A percentile compares a stretch with the other conserved stretches of the same genome.
These are phyloP conservation scores for Artibeus jamaicensis DNA, from an alignment of 2,797 vertebrate species.

Conservation along the genomic window DNA sequence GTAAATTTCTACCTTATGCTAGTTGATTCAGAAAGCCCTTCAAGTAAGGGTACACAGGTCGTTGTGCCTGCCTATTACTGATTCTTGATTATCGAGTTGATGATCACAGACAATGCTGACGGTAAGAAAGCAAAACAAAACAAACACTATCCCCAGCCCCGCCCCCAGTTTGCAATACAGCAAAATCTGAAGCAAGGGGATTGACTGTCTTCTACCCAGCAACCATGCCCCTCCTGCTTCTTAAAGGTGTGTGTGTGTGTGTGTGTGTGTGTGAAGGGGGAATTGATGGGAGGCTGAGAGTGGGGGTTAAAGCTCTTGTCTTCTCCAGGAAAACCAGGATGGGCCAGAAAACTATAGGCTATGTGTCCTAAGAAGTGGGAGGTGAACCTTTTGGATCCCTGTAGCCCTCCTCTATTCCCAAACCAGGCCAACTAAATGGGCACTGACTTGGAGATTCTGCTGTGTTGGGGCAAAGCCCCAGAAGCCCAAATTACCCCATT, in stretches of 20 bases:
- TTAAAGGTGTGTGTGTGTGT: not conserved
- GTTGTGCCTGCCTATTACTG: not conserved
- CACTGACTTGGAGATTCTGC: not conserved
- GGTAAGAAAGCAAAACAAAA: not conserved
- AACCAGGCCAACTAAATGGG: not conserved
- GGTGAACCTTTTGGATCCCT: not conserved
- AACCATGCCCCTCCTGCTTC: not conserved
- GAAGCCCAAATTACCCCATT: not conserved
- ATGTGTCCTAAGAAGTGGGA: not conserved
- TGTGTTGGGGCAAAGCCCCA: too few species aligned
- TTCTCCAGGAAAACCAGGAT: not conserved
- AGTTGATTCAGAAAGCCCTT: not conserved
- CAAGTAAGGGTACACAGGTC: not conserved
- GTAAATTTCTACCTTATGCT: rapidly evolving
- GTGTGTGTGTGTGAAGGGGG: not conserved
- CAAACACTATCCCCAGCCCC: too few species aligned
- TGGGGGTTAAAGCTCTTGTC: not conserved
- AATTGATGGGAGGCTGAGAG: not conserved
- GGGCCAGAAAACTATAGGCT: not conserved
- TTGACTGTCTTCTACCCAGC: not conserved
- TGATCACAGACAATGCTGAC: not conserved
- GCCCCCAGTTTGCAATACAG: not conserved
- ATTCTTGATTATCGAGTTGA: not conserved
- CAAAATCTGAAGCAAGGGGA: not conserved
- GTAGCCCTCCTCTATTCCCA: not conserved